Evolutionary conservation across 2,113 vertebrate species (phyloP), one percentile per base, ranked within the genome.

Genomic region (Peromyscus leucopus): DNA sequence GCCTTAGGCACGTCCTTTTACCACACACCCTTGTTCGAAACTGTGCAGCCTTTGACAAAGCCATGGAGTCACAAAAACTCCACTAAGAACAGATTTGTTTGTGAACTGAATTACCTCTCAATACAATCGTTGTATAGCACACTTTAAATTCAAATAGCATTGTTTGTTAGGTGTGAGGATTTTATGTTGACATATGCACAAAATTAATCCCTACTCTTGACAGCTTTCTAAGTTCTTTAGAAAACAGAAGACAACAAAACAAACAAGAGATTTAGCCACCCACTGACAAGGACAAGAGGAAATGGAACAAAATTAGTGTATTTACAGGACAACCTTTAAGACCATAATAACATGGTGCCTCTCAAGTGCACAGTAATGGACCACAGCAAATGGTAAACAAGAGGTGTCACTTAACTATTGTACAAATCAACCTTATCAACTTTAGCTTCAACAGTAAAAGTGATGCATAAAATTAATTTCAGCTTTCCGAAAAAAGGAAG

Each of bases 301-400:
- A 99, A 98, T 98, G 93, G 97, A 98, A 98, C 59, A 98, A 99
- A 99, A 99, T 99, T 96, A 98, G 97, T 98, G 96, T 97, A 98
- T 98, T 99, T 98, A 98, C 93, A 98, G 97, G 98, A 98, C 97
- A 99, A 98, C 98, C 96, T 97, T 87, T 98, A 98, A 98, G 97
- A 98, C 98, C 98, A 92, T 99, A 98, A 98, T 99, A 97, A 98
- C 97, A 98, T 82, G 95, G 97, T 98, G 98, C 96, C 95, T 98
- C 96, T 98, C 98, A 98, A 98, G 98, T 98, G 95, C 96, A 46
- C 67, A 67, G 96, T 98, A 98, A 99, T 98, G 96, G 97, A 93
- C 91, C 93, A 98, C 92, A 98, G 92, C 94, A 98, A 98, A 96
- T 91, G 74, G 91, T 97, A 98, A 98, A 98, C 94, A 98, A 98